These are phyloP conservation scores for Melanotaenia parkinsoni DNA, from an alignment of 2,797 vertebrate genomes.

Conservation along the genomic window DNA sequence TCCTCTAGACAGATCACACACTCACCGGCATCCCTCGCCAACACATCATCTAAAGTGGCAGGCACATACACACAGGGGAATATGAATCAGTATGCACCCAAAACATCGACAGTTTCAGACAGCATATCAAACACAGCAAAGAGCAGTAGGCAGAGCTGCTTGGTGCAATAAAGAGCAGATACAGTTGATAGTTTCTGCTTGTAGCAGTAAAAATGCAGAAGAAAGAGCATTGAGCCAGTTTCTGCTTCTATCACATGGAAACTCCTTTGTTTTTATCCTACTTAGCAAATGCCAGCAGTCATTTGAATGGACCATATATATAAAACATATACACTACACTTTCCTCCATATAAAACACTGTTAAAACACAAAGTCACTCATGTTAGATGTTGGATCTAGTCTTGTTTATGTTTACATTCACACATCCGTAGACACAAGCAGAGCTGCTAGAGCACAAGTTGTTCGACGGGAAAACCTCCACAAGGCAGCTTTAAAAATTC, in stretches of 20 bases:
- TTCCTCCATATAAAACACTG: not conserved
- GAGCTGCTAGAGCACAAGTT: no score
- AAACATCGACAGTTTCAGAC: conserved; percentile 37
- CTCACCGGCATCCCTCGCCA: conserved; percentile 96
- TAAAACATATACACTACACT: not conserved
- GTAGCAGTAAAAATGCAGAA: conserved; percentile 2
- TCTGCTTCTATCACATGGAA: conserved; percentile 4
- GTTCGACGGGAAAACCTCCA: not conserved
- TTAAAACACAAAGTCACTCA: no score
- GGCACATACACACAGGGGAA: conserved; percentile 27
- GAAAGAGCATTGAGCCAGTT: conserved; percentile 1
- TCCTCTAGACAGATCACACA: conserved; percentile 99
- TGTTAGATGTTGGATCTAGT: not conserved
- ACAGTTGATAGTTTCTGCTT: conserved; percentile 10
- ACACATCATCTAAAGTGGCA: conserved; percentile 89
- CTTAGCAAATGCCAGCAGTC: conserved; percentile 1
- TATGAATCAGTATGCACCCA: conserved; percentile 45
- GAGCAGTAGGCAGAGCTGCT: conserved; percentile 25
- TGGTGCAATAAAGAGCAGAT: conserved; percentile 36
- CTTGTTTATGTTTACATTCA: not conserved
- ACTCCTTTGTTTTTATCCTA: conserved; percentile 1
- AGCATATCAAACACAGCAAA: conserved; percentile 47
- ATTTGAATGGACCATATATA: not conserved
- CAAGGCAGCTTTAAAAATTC: no score
- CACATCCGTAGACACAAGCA: no score